These are phyloP conservation scores for Archocentrus centrarchus DNA, from an alignment of 2,113 vertebrate genomes.

Conservation along the genomic window DNA sequence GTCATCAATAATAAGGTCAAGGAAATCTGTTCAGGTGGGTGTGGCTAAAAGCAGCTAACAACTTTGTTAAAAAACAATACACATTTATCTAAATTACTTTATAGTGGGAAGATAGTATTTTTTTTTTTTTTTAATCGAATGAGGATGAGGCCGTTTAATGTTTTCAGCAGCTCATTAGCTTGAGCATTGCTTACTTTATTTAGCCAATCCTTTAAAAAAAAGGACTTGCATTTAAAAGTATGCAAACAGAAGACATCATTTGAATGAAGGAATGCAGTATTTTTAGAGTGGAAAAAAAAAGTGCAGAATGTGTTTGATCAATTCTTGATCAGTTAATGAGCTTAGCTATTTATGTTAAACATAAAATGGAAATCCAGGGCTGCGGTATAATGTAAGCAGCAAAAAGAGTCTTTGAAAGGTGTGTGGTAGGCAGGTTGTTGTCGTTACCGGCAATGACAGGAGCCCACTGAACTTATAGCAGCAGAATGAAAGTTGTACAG, in stretches of 20 bases:
- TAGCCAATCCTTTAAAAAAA: neutral
- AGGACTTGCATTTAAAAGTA: neutral
- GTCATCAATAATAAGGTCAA: slow-evolving; percentile 11
- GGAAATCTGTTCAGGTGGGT: neutral
- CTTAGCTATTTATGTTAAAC: slow-evolving; percentile 58
- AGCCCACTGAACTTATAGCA: slow-evolving; percentile 15
- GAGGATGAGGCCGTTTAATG: neutral
- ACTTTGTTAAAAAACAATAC: neutral
- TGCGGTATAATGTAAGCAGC: slow-evolving; percentile 11
- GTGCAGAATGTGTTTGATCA: slow-evolving; percentile 35
- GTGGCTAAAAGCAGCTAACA: neutral
- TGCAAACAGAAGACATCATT: neutral
- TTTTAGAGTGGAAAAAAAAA: neutral
- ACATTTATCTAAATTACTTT: slow-evolving; percentile 5
- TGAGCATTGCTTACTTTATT: slow-evolving; percentile 11
- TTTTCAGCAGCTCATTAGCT: neutral
- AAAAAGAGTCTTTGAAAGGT: slow-evolving; percentile 6
- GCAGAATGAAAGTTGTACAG: slow-evolving; percentile 29
- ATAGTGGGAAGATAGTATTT: neutral
- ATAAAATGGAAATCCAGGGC: slow-evolving; percentile 40
- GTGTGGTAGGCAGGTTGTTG: slow-evolving; percentile 4
- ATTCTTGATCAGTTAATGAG: slow-evolving; percentile 42
- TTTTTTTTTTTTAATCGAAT: neutral
- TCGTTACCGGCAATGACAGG: neutral
- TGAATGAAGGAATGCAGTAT: slow-evolving; percentile 27